Evolutionary conservation across 2,113 vertebrate genomes (phyloP).

Genomic region (Larimichthys crocea): DNA sequence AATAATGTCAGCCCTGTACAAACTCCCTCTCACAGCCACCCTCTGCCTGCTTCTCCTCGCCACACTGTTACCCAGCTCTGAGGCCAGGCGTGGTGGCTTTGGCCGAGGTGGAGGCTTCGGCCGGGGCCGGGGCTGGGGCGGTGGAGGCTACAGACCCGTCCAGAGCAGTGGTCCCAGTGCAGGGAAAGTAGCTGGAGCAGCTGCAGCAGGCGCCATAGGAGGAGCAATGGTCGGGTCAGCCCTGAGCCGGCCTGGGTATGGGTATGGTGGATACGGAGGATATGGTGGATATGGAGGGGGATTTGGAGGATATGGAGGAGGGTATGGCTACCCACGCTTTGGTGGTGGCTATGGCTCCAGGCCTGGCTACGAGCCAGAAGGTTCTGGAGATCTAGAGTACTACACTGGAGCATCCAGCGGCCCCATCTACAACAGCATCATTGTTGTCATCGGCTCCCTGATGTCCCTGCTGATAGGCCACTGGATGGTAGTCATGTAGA

Average conservation of each 20-base stretch:
- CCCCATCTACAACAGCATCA: conserved; percentile 72
- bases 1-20: conserved; percentile 42
- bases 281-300: conserved; percentile 54
- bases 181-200: conserved; percentile 82
- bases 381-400: conserved; percentile 77
- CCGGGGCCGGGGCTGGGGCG: conserved; percentile 53
- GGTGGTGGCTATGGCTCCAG: conserved; percentile 53
- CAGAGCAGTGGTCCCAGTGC: conserved; percentile 74
- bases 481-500: conserved; percentile 71
- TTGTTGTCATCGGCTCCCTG: conserved; percentile 74
- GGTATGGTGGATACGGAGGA: conserved; percentile 50
- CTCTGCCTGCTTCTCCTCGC: conserved; percentile 74
- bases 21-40: conserved; percentile 37
- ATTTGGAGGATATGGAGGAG: conserved; percentile 47
- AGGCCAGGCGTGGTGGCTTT: conserved; percentile 61
- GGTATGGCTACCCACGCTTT: conserved; percentile 41
- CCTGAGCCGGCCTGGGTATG: conserved; percentile 78
- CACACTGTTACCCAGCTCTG: conserved; percentile 62
- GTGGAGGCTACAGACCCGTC: conserved; percentile 63
- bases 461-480: conserved; percentile 71
- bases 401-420: conserved; percentile 71
- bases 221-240: conserved; percentile 83
- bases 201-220: conserved; percentile 81
- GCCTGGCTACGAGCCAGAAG: conserved; percentile 71
- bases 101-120: conserved; percentile 51